Evolutionary conservation across 92 coral and sea anemone genomes (phyloP), one percentile per base, ranked within the genome.

Genomic region (Paramuricea clavata): DNA sequence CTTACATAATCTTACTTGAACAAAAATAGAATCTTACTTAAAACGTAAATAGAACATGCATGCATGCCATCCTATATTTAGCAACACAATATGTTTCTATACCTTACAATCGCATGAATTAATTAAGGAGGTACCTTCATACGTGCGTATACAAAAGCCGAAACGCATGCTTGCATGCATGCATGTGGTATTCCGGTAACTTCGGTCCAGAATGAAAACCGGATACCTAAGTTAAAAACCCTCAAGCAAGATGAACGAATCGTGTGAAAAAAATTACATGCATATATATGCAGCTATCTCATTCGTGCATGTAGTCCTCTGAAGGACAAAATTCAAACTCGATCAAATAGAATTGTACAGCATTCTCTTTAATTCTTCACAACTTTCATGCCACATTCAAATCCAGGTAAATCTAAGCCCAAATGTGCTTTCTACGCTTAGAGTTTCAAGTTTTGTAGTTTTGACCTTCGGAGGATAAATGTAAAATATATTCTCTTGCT

Each of bases 131-230:
- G 70, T 65, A 13, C 17, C 15, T 15, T 0, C 19, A 12, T n/a
- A 27, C 41, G 41, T 19, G 26, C 62, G 62, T 54, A 54, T 21
- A 54, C 62, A 54, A 65, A 65, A 28, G 35, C 0, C 22, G 6
- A 16, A 56, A 56, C 2, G 72, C 0, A 65, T 60, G 41, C 72
- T 27, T 31, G n/a, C 28, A 56, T 15, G 72, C 0, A 65, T 60
- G 41, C 72, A 65, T 31, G n/a, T 65, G 72, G 72, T 65, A 65
- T 65, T 65, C 72, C 72, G 72, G 72, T 65, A 0, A 65, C 39
- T 65, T 31, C 31, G 16, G 39, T 65, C 13, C 42, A 65, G 72
- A 65, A 65, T 65, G n/a, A 5, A 65, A 31, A 65, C 72, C 72
- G 72, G 72, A 65, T 65, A 65, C 42, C 39, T 12, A 26, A 65